These are phyloP conservation scores for Pseudopleuronectes americanus DNA, from an alignment of 2,797 vertebrate species.

Conservation along the genomic window DNA sequence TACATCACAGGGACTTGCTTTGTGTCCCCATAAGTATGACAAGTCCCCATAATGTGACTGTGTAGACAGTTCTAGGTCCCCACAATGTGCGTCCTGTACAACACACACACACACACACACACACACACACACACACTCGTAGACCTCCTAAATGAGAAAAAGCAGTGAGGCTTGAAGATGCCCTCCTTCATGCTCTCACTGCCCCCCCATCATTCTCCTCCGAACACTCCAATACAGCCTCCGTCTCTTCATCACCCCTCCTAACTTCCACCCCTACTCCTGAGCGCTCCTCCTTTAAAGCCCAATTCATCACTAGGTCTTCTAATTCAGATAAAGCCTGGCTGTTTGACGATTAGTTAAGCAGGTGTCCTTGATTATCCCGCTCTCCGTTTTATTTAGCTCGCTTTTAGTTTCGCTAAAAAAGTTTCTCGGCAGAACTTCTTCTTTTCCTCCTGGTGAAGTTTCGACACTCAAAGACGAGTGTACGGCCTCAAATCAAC, in stretches of 20 bases:
- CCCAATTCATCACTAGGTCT: constrained; percentile 69
- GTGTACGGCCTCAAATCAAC: constrained; percentile 13
- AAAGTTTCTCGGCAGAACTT: constrained; percentile 37
- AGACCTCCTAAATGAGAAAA: constrained; percentile 65
- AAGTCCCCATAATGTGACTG: background rate
- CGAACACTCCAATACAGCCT: constrained; percentile 20
- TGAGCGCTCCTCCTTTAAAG: constrained; percentile 28
- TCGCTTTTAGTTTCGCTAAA: constrained; percentile 10
- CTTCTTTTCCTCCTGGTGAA: constrained; percentile 4
- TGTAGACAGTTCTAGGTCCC: background rate
- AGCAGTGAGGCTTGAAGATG: constrained; percentile 73
- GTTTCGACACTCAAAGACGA: constrained; percentile 25
- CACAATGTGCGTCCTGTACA: background rate
- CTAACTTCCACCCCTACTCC: constrained; percentile 29
- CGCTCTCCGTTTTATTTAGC: background rate
- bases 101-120: constrained; percentile 1
- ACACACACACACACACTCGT: constrained; percentile 2
- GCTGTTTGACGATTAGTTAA: constrained; percentile 54
- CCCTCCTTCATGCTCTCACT: constrained; percentile 45
- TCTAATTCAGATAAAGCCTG: constrained; percentile 52
- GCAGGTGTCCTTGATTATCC: constrained; percentile 59
- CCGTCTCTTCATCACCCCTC: constrained; percentile 25
- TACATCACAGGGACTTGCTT: background rate
- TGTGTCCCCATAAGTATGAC: too few species aligned
- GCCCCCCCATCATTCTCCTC: constrained; percentile 41